phyloP scores from a whole-genome alignment of 1,140 invertebrate genomes.

The Hypsibius dujardini region DNA sequence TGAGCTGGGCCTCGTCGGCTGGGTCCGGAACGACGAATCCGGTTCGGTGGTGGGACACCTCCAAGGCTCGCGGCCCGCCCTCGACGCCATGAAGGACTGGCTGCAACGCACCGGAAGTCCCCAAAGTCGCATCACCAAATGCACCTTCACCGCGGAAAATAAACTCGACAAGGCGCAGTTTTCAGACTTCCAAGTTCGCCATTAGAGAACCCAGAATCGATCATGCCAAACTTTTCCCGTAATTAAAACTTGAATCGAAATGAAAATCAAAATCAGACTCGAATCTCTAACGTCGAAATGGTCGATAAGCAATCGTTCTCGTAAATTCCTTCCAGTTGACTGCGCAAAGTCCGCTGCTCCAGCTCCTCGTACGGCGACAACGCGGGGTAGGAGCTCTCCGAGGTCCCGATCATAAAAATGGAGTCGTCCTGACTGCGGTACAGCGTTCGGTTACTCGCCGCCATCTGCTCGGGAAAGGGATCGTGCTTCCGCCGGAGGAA shows the following conservation, averaged over 20 bases:
- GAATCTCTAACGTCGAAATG: no score
- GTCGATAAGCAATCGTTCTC: no score
- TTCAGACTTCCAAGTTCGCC: not conserved
- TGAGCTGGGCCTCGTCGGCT: conserved; percentile 22
- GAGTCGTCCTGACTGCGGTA: not conserved
- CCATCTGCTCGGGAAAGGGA: not conserved
- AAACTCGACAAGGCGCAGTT: not conserved
- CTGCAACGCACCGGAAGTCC: not conserved
- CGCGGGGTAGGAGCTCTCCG: not conserved
- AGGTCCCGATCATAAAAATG: not conserved
- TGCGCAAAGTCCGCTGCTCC: not conserved
- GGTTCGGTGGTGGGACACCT: conserved; percentile 23
- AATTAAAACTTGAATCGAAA: no score
- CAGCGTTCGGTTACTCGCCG: conserved; percentile 8
- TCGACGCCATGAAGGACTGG: not conserved
- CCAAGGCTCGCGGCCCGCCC: not conserved
- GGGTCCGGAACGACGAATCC: conserved; percentile 23
- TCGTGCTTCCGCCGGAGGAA: not conserved
- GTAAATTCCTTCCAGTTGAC: no score
- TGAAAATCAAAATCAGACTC: no score
- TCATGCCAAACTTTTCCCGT: no score
- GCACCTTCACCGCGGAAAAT: not conserved
- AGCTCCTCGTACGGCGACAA: conserved; percentile 5
- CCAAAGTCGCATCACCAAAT: not conserved
- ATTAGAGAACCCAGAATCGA: not conserved